These are phyloP conservation scores for Saccostrea cuccullata DNA, from an alignment of 1,140 invertebrate genomes.

Conservation along the genomic window DNA sequence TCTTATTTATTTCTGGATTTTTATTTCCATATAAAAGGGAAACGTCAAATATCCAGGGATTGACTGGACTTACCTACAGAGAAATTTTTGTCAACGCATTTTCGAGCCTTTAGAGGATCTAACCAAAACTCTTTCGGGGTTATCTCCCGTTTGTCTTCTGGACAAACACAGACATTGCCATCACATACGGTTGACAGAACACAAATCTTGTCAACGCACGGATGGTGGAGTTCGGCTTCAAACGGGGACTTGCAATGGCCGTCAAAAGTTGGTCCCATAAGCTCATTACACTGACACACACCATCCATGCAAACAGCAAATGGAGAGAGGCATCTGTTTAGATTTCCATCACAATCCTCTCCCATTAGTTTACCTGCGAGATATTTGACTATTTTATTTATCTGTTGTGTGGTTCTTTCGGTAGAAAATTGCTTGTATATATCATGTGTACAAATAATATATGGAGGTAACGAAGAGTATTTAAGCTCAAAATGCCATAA, in stretches of 20 bases:
- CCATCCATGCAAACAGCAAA: constrained; percentile 43
- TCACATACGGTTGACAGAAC: constrained; percentile 41
- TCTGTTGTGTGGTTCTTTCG: background rate
- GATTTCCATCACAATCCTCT: constrained; percentile 37
- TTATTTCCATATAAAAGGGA: background rate
- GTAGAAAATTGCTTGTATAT: background rate
- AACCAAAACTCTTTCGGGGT: constrained; percentile 50
- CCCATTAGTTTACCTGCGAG: constrained; percentile 38
- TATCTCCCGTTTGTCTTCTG: constrained; percentile 40
- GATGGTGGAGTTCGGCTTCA: constrained; percentile 34
- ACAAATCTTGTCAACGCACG: constrained; percentile 38
- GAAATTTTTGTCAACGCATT: constrained; percentile 17
- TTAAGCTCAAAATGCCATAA: too few species aligned
- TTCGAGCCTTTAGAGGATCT: constrained; percentile 8
- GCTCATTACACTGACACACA: constrained; percentile 44
- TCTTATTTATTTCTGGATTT: too few species aligned
- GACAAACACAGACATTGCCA: constrained; percentile 33
- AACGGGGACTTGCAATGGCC: constrained; percentile 50
- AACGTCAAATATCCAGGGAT: too few species aligned
- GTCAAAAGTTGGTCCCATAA: constrained; percentile 47
- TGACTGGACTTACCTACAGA: background rate
- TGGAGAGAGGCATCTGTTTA: constrained; percentile 48
- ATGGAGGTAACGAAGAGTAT: too few species aligned
- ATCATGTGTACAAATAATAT: too few species aligned
- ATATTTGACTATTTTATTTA: background rate